Conservation (phyloP, 2,888 invertebrate genomes). For the Agrilus mali region DNA sequence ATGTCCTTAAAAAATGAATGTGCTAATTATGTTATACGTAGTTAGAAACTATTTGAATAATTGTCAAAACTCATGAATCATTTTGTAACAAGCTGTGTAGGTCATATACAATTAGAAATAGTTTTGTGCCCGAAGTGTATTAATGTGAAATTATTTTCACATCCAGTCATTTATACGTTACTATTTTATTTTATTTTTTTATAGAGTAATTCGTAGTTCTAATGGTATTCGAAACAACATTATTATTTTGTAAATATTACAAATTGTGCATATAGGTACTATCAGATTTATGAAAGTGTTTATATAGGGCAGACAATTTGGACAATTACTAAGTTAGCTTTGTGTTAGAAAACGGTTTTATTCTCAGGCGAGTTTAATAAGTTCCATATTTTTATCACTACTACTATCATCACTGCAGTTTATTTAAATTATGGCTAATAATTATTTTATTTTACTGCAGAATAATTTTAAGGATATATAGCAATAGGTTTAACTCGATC, state of each 20-base stretch:
- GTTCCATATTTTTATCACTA: slow-evolving; percentile 20
- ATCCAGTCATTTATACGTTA: slow-evolving; percentile 34
- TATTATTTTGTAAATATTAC: slow-evolving; percentile 35
- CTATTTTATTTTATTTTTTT: slow-evolving; percentile 23
- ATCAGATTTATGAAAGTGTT: slow-evolving; percentile 34
- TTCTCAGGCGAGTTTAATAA: slow-evolving; percentile 16
- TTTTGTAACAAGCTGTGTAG: neutral
- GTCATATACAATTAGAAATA: slow-evolving; percentile 16
- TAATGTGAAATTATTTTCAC: slow-evolving; percentile 30
- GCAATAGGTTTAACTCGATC: too few species aligned
- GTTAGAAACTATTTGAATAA: too few species aligned
- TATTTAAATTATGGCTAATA: slow-evolving; percentile 10
- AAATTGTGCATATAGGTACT: slow-evolving; percentile 36
- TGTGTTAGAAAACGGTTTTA: slow-evolving; percentile 25
- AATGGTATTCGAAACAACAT: slow-evolving; percentile 24
- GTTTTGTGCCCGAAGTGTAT: slow-evolving; percentile 31
- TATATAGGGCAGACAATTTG: slow-evolving; percentile 30
- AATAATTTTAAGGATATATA: too few species aligned
- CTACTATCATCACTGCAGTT: slow-evolving; percentile 22
- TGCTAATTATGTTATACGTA: too few species aligned
- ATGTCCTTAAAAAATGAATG: too few species aligned
- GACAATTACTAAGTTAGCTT: slow-evolving; percentile 23
- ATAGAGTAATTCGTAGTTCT: slow-evolving; percentile 20
- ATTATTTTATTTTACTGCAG: too few species aligned
- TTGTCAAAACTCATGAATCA: too few species aligned